Base-by-base conservation (phyloP, 1,140 invertebrate species). In the Drosophila ohnishii region DNA sequence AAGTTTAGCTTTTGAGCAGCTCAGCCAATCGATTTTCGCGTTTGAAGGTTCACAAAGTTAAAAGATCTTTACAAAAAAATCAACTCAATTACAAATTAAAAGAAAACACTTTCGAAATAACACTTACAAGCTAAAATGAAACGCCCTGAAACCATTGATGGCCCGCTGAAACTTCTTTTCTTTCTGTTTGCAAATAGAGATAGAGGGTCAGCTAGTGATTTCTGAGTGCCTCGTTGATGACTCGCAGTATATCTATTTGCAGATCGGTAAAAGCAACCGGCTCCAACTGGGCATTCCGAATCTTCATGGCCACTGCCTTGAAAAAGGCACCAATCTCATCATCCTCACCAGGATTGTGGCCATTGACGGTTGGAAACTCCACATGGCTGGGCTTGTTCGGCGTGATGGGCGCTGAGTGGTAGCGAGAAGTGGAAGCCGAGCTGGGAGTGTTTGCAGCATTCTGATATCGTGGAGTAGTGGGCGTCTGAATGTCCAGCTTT, bases 251-350 rank as follows among this genome's bases (percentile, higher is more conserved):
- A 55, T 91, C 78, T 40, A 91, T 91, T 74, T 91, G 90, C 32
- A 91, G 72, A 55, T 91, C 90, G 4, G 90, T 91, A 47, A 91
- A 91, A 34, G 82, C 85, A 39, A 91, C 82, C 19, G 90, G 90
- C 35, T 88, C 86, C 48, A 91, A 47, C 28, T 90, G 86, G 14
- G 90, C 90, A 57, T 57, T 87, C 19, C 90, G 87, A 70, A 91
- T 91, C 71, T 91, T 91, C 90, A 91, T 91, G 57, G 90, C 79
- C 22, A 91, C 80, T 19, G 90, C 87, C 62, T 80, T 90, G 34
- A 91, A 91, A 39, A 91, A 91, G 45, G 82, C 87, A n/a, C 87
- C 90, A 8, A 91, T 85, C 69, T 91, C 90, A 75, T 91, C 90
- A 50, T 91, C 90, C 8, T 86, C 90, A 5, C 53, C 50, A 28